Base-by-base conservation (phyloP, 37 sponge, comb jelly and placozoan genomes). In the Eunapius fragilis region DNA sequence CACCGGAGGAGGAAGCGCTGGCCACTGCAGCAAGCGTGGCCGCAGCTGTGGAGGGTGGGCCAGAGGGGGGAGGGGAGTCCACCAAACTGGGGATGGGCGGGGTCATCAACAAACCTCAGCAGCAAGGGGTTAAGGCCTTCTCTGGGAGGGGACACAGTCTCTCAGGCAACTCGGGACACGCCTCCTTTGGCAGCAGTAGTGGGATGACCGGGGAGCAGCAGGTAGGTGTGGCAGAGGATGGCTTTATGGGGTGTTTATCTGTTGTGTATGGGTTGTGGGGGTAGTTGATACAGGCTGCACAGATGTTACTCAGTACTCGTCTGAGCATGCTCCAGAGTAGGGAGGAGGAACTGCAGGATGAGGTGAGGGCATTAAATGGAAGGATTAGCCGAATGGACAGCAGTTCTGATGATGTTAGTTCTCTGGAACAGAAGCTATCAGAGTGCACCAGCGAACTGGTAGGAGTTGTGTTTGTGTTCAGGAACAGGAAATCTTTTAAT, bases 101-200 rank as follows among this genome's bases (percentile, higher is more conserved):
- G 27, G 82, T 70, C 7, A 27, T 68, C 32, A 77, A 77, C 17
- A 69, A 58, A 13, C 72, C 69, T 2, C 25, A 24, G 2, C 70
- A 31, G n/a, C n/a, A n/a, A 27, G 35, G 48, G 2, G 84, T 83
- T 9, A 89, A 93, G 74, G 94, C 91, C 5, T 93, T 93, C 88
- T 84, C 94, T 25, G 94, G 94, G 31, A 93, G 72, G 76, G 94
- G 94, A 0, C 90, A 85, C 69, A 89, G 91, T 2, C 79, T 93
- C 11, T 69, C 67, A 27, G 31, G 13, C 27, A 30, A 7, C 31
- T 0, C 31, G 27, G 30, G 28, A 1, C 71, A 28, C 27, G 4
- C 4, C 27, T 5, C 2, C 71, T 10, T 28, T n/a, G 27, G 7
- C 4, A 4, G 71, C 4, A 70, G 71, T 31, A 45, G 47, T n/a